These are phyloP conservation scores for Leptopterna dolabrata DNA, from an alignment of 2,888 invertebrate genomes.

Conservation along the genomic window DNA sequence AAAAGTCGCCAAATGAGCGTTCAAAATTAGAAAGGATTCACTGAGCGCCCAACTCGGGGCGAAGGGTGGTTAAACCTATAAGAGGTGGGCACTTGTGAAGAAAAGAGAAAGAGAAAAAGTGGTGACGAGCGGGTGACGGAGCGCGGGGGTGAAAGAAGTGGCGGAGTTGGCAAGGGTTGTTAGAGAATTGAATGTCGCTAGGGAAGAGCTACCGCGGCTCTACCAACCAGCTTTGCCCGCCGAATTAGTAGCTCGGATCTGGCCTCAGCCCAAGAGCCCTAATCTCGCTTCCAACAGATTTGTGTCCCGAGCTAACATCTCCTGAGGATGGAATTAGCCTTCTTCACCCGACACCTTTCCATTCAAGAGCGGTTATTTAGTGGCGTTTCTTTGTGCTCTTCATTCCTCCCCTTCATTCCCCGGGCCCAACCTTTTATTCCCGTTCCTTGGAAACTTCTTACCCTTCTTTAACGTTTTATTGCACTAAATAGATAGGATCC, in stretches of 20 bases:
- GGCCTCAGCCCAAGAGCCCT: slow-evolving; percentile 54
- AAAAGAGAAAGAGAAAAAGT: background rate
- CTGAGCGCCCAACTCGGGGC: background rate
- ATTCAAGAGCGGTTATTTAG: slow-evolving; percentile 49
- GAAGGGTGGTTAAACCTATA: slow-evolving; percentile 41
- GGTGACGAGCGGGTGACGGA: background rate
- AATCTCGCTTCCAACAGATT: slow-evolving; percentile 53
- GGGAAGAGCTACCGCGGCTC: background rate
- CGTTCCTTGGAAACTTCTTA: background rate
- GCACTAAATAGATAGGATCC: slow-evolving; percentile 44
- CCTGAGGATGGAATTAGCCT: slow-evolving; percentile 44
- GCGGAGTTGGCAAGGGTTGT: slow-evolving; percentile 53
- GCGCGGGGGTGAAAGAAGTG: slow-evolving; percentile 12
- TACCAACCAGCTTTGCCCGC: background rate
- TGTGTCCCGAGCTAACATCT: slow-evolving; percentile 49
- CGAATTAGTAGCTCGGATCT: slow-evolving; percentile 53
- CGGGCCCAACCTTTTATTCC: background rate
- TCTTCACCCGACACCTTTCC: slow-evolving; percentile 52
- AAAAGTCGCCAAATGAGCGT: background rate
- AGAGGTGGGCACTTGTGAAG: slow-evolving; percentile 46
- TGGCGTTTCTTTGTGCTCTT: slow-evolving; percentile 38
- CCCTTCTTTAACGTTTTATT: slow-evolving; percentile 31
- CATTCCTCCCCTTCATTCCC: background rate
- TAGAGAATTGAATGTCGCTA: slow-evolving; percentile 52
- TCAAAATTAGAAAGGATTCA: background rate